Base-by-base conservation (phyloP, 2,888 invertebrate species). In the Atethmia centrago region DNA sequence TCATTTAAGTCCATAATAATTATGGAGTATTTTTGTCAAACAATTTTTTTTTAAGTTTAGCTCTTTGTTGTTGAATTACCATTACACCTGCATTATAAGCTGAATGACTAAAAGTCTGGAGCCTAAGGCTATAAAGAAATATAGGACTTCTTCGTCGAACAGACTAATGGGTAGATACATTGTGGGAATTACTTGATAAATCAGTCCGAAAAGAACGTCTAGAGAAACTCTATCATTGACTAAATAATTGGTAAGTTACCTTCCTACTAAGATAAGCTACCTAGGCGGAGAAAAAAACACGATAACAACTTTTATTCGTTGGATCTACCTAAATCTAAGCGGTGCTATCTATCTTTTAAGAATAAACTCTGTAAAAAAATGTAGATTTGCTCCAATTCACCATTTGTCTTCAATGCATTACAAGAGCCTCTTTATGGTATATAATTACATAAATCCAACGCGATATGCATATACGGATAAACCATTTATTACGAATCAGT, bases 181-280 rank as follows among this genome's bases (percentile, higher is more conserved):
- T 55, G 4, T 42, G 14, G 25, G 14, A 56, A 76, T 42, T 56
- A 56, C 12, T 47, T 40, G 2, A 64, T 64, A 55, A 47, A 55
- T 55, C 53, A 40, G 76, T 9, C 25, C 49, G 16, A 21, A 74
- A 40, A 19, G 28, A 75, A 74, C 21, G 16, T 55, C 55, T 74
- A 64, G 25, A 7, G 21, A 47, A 68, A 14, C 16, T 21, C 21
- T 21, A 47, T 56, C 31, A 56, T 31, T 36, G 25, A 14, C 49
- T 31, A 21, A 31, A 42, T 21, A 25, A 42, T 42, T 21, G 56
- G 31, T 16, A 10, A 14, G 12, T 14, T 28, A 14, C 14, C 40
- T 55, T 21, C n/a, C n/a, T 40, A 40, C 40, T n/a, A n/a, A n/a
- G n/a, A n/a, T n/a, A n/a, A n/a, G n/a, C 36, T 36, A 36, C 4